A percentile compares a stretch with the other conserved stretches of the same genome.
phyloP scores from a whole-genome alignment of 2,888 invertebrate genomes.

The Dryocosmus kuriphilus region DNA sequence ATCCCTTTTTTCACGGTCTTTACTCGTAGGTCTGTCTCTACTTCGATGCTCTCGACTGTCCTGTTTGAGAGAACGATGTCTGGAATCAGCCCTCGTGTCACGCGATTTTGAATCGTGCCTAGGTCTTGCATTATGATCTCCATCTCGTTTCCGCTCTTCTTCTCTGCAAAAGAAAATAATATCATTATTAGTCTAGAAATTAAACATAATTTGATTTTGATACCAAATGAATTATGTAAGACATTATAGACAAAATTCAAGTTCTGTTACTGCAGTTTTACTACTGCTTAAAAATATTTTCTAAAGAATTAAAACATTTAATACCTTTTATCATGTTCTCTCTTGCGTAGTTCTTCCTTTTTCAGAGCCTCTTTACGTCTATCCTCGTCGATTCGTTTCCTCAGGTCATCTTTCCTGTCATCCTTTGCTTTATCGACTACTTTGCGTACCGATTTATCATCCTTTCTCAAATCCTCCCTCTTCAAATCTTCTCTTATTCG shows the following conservation, averaged over 20 bases:
- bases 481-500: constrained; percentile 67
- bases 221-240: too few species aligned
- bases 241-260: too few species aligned
- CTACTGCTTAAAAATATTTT: too few species aligned
- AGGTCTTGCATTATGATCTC: constrained; percentile 62
- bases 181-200: too few species aligned
- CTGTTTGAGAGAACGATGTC: constrained; percentile 54
- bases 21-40: constrained; percentile 73
- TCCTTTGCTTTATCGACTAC: constrained; percentile 76
- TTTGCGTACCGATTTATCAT: constrained; percentile 74
- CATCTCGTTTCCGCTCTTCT: constrained; percentile 67
- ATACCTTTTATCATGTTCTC: constrained; percentile 74
- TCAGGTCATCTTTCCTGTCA: constrained; percentile 75
- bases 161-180: constrained; percentile 60
- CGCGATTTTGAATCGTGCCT: constrained; percentile 64
- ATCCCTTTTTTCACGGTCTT: constrained; percentile 62
- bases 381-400: constrained; percentile 73
- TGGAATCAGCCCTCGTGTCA: constrained; percentile 58
- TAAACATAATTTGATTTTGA: too few species aligned
- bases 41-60: constrained; percentile 62
- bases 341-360: constrained; percentile 74
- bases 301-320: not conserved
- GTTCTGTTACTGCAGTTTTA: too few species aligned
- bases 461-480: constrained; percentile 78
- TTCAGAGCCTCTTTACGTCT: constrained; percentile 73